phyloP scores from a whole-genome alignment of 2,797 vertebrate genomes.

The Carapus acus region DNA sequence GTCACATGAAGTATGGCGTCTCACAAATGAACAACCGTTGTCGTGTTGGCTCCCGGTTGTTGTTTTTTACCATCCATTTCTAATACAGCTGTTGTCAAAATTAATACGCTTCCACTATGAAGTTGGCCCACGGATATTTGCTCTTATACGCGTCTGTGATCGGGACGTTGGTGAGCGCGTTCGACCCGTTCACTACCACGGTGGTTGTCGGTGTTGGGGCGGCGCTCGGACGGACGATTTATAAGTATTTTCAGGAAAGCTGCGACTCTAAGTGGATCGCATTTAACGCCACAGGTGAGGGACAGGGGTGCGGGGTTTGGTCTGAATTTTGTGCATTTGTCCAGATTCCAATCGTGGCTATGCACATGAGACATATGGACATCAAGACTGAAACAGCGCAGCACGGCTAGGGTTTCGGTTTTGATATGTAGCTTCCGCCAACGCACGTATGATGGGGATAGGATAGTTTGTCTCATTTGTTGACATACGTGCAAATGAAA shows the following conservation, averaged over 20 bases:
- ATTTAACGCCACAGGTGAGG: slow-evolving; percentile 69
- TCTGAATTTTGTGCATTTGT: too few species aligned
- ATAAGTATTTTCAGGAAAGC: slow-evolving; percentile 60
- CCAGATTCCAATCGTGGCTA: too few species aligned
- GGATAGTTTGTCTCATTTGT: too few species aligned
- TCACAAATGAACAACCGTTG: background rate
- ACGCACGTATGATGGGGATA: too few species aligned
- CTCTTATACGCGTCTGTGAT: slow-evolving; percentile 21
- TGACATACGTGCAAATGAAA: too few species aligned
- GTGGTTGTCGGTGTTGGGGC: slow-evolving; percentile 43
- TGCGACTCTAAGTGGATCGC: slow-evolving; percentile 62
- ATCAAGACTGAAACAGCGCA: too few species aligned
- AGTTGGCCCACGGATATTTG: slow-evolving; percentile 14
- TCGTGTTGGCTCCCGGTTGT: background rate
- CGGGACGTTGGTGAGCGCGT: slow-evolving; percentile 37
- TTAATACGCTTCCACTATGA: slow-evolving; percentile 50
- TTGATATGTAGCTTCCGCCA: too few species aligned
- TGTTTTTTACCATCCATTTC: too few species aligned
- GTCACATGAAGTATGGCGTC: slow-evolving; percentile 34
- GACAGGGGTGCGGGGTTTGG: too few species aligned
- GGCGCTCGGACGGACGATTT: slow-evolving; percentile 51
- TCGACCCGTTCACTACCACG: slow-evolving; percentile 65
- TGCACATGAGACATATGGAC: too few species aligned
- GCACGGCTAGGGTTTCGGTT: too few species aligned
- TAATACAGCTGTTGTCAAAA: background rate